A percentile compares a stretch with the other conserved stretches of the same genome.
These are phyloP conservation scores for Exocentrus adspersus DNA, from an alignment of 2,888 invertebrate genomes.

Conservation along the genomic window DNA sequence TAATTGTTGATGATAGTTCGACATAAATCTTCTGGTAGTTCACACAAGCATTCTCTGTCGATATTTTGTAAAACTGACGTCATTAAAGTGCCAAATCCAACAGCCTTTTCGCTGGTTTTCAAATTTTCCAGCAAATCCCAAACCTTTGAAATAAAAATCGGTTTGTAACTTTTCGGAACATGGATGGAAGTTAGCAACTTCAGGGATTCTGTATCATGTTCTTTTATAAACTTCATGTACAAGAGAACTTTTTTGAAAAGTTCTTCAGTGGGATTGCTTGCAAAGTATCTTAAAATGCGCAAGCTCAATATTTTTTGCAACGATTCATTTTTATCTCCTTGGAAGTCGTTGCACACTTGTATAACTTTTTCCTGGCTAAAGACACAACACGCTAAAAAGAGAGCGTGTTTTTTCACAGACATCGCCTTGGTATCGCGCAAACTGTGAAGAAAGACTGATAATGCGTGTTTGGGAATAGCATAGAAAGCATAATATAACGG, in stretches of 20 bases:
- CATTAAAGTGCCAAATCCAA: not conserved
- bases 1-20: constrained; percentile 8
- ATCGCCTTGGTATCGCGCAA: not conserved
- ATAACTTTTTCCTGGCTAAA: not conserved
- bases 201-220: constrained; percentile 8
- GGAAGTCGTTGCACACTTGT: not conserved
- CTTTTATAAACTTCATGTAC: not conserved
- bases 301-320: constrained; percentile 8
- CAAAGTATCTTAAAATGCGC: constrained; percentile 3
- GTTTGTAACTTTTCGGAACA: constrained; percentile 3
- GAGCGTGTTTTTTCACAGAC: constrained; percentile 13
- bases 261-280: not conserved
- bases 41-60: not conserved
- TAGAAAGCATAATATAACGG: constrained; percentile 10
- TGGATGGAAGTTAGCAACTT: not conserved
- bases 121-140: not conserved
- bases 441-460: not conserved
- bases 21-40: constrained; percentile 5
- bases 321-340: not conserved
- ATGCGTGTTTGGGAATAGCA: not conserved
- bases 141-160: not conserved
- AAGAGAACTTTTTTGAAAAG: not conserved
- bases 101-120: not conserved
- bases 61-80: not conserved
- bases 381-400: not conserved